These are phyloP conservation scores for Unio pictorum DNA, from an alignment of 2,888 invertebrate species.

Conservation along the genomic window DNA sequence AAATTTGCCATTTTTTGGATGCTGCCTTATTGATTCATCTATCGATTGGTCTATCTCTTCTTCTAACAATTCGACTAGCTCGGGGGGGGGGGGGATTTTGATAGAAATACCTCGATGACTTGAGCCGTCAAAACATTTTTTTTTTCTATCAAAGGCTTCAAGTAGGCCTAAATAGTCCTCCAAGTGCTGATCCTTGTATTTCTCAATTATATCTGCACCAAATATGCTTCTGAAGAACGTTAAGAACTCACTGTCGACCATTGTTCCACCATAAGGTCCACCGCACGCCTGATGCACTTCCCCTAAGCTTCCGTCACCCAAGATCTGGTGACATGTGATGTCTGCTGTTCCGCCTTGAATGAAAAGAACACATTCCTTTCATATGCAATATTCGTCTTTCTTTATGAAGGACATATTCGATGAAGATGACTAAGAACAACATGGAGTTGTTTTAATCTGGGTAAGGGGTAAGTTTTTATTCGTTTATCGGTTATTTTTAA, in stretches of 20 bases:
- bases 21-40: neutral
- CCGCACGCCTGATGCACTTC: slow-evolving; percentile 1
- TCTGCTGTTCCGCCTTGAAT: slow-evolving; percentile 3
- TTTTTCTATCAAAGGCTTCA: neutral
- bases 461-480: no score
- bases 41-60: neutral
- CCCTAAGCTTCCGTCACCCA: neutral
- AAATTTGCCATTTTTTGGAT: no score
- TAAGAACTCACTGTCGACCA: neutral
- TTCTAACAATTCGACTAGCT: neutral
- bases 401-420: no score
- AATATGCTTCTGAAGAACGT: neutral
- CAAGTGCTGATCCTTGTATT: neutral
- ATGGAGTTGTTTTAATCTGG: no score
- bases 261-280: slow-evolving; percentile 1
- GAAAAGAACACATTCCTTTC: no score
- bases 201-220: neutral
- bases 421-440: no score
- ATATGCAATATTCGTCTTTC: no score
- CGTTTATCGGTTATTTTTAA: no score
- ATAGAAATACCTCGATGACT: neutral
- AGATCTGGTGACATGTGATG: neutral
- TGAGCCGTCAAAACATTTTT: neutral
- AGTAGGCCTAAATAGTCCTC: neutral
- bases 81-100: neutral